Evolutionary conservation across 2,888 invertebrate species (phyloP), one percentile per base, ranked within the genome.

Genomic region (Caradrina kadenii): DNA sequence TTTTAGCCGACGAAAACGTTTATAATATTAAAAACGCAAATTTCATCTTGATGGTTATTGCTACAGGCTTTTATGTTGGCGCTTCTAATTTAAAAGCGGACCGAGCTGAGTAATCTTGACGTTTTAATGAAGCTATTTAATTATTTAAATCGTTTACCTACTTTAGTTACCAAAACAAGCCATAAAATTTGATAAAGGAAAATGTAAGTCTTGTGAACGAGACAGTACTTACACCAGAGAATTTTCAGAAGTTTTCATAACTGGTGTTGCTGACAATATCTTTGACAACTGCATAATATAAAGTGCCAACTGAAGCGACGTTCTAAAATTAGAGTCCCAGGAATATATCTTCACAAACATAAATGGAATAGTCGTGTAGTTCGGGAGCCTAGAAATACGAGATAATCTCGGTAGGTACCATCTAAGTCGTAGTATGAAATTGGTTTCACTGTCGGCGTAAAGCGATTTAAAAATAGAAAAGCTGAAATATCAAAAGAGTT

Each of bases 361-460:
- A 93, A 94, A 94, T 94, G 94, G 93, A 93, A 93, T 93, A 91
- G 93, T 92, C 93, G 88, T 94, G 93, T 94, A 90, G 88, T 90
- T 90, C 82, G 86, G 79, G 82, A 88, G 87, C 82, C 86, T 86
- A 89, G 90, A 90, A 89, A 90, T 92, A 89, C 87, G 87, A 89
- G 89, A 92, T 91, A 89, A 91, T 91, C 89, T 87, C 75, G 76
- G 85, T 61, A 78, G 81, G 85, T 86, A 86, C 82, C 80, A 76
- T 81, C 85, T 86, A 86, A 87, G 83, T 84, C 84, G 87, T 76
- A 81, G 72, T 85, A 86, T 86, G 83, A 85, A 84, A 82, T 81
- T 82, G 82, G 85, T 82, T 80, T 80, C 77, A 83, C 76, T 83
- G 82, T 76, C 70, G 73, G 84, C 82, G 81, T 74, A 53, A 70